Conservation (phyloP, 1,140 invertebrate species). For the Hormaphis cornu region DNA sequence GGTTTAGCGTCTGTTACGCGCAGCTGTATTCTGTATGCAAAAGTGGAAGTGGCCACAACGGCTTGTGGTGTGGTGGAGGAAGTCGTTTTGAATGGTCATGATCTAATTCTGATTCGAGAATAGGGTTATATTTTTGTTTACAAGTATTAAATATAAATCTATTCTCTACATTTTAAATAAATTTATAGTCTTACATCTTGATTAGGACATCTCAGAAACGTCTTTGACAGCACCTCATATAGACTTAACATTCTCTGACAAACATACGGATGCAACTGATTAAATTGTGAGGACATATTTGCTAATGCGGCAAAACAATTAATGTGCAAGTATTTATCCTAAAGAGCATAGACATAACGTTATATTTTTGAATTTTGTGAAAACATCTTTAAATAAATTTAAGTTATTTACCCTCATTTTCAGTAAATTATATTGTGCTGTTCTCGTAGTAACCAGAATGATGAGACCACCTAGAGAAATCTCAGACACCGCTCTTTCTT, state of each 20-base stretch:
- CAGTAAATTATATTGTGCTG: constrained; percentile 96
- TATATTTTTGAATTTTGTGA: neutral
- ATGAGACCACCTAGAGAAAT: constrained; percentile 92
- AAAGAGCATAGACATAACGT: too few relatives aligned
- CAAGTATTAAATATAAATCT: neutral
- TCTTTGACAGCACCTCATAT: constrained; percentile 77
- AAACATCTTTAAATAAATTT: neutral
- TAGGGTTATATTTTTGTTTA: too few relatives aligned
- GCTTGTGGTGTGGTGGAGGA: too few relatives aligned
- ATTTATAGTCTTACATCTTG: constrained; percentile 36
- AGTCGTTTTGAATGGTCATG: too few relatives aligned
- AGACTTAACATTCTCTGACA: constrained; percentile 83
- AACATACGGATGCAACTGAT: constrained; percentile 88
- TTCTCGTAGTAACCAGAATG: constrained; percentile 87
- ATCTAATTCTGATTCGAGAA: too few relatives aligned
- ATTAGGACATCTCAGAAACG: constrained; percentile 36
- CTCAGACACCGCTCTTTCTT: constrained; percentile 77
- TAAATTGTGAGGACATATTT: constrained; percentile 95
- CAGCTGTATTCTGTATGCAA: too few relatives aligned
- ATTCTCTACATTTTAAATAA: neutral
- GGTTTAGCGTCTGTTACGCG: too few relatives aligned
- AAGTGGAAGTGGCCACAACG: too few relatives aligned
- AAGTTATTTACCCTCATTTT: constrained; percentile 66
- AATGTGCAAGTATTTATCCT: constrained; percentile 92
- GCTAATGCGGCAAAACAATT: constrained; percentile 95